phyloP scores from a whole-genome alignment of 2,797 vertebrate species.

The Coracias cyanogaster region DNA sequence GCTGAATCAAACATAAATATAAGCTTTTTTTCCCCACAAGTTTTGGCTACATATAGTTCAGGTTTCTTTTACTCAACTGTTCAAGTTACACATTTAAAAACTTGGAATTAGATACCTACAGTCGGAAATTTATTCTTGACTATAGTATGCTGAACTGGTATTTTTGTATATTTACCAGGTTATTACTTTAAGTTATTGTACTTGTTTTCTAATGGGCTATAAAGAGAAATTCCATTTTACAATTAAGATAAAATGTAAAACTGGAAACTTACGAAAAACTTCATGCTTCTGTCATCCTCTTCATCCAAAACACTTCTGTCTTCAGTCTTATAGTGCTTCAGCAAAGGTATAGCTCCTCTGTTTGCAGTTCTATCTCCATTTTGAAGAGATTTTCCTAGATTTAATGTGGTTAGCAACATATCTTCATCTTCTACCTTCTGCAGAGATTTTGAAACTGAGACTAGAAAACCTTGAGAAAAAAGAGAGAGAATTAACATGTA shows the following conservation, averaged over 20 bases:
- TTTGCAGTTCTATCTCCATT: slow-evolving; percentile 73
- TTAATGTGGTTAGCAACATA: slow-evolving; percentile 75
- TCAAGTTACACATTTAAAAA: neutral
- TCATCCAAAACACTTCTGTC: slow-evolving; percentile 76
- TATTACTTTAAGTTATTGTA: neutral
- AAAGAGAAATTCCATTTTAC: neutral
- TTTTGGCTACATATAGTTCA: neutral
- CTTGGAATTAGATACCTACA: neutral
- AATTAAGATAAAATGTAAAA: neutral
- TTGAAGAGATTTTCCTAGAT: slow-evolving; percentile 69
- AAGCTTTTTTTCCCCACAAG: neutral
- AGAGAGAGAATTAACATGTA: slow-evolving; percentile 83
- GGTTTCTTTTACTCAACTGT: neutral
- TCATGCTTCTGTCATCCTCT: slow-evolving; percentile 78
- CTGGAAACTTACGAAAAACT: slow-evolving; percentile 61
- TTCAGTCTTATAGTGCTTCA: slow-evolving; percentile 75
- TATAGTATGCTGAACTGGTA: neutral
- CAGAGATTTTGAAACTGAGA: slow-evolving; percentile 79
- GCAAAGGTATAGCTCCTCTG: slow-evolving; percentile 46
- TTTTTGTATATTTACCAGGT: neutral
- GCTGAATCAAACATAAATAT: neutral
- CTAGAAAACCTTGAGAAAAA: slow-evolving; percentile 83
- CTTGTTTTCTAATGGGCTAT: neutral
- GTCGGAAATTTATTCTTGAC: neutral
- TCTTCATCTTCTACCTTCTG: slow-evolving; percentile 77